Conservation (phyloP, 2,888 invertebrate genomes). For the Leucophora obtusa region DNA sequence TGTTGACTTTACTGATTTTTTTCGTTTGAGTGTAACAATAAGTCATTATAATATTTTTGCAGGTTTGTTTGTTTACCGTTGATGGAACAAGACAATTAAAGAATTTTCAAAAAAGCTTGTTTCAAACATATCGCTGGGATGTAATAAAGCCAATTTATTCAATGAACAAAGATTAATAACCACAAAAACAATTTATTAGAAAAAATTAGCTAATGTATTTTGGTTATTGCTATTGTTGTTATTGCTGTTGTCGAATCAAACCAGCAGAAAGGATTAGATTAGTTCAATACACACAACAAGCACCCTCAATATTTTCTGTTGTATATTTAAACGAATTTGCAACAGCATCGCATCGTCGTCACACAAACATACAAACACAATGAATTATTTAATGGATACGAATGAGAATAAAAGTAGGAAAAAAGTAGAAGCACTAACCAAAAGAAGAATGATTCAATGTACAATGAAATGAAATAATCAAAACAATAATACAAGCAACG, state of each 20-base stretch:
- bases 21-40: too few species aligned
- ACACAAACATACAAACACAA: conserved; percentile 1
- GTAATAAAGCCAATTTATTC: neutral
- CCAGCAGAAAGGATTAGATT: conserved; percentile 61
- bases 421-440: neutral
- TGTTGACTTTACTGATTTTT: too few species aligned
- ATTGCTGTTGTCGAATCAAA: conserved; percentile 27
- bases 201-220: conserved; percentile 19
- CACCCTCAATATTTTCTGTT: neutral
- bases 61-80: too few species aligned
- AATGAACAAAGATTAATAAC: conserved; percentile 20
- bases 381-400: neutral
- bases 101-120: too few species aligned
- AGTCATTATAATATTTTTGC: too few species aligned
- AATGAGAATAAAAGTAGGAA: conserved; percentile 6
- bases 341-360: conserved; percentile 5
- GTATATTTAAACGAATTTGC: conserved; percentile 4
- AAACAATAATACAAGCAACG: conserved; percentile 64
- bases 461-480: conserved; percentile 60
- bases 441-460: conserved; percentile 17
- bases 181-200: conserved; percentile 30
- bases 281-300: conserved; percentile 27
- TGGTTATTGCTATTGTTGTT: conserved; percentile 15
- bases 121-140: too few species aligned
- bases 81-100: too few species aligned